phyloP scores from a whole-genome alignment of 2,113 vertebrate species.

The Lota lota region DNA sequence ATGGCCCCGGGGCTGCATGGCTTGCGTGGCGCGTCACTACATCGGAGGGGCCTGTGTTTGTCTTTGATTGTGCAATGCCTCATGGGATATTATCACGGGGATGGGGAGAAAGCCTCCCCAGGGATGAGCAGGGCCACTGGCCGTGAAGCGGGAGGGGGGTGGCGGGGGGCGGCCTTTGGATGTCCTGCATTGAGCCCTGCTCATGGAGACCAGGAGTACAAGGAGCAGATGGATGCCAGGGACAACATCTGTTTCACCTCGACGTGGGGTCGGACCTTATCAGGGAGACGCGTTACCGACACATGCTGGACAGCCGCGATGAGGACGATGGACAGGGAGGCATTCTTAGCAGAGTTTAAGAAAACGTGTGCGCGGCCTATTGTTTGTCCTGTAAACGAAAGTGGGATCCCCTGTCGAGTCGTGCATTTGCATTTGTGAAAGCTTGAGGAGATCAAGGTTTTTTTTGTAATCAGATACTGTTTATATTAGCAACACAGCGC shows the following conservation, averaged over 20 bases:
- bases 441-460: constrained; percentile 33
- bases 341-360: constrained; percentile 66
- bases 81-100: no score
- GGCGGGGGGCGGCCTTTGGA: constrained; percentile 31
- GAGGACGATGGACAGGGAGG: constrained; percentile 29
- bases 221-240: constrained; percentile 70
- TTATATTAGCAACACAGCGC: neutral
- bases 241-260: constrained; percentile 74
- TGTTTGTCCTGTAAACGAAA: constrained; percentile 74
- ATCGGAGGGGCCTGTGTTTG: neutral
- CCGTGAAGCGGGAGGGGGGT: constrained; percentile 6
- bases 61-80: no score
- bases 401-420: constrained; percentile 56
- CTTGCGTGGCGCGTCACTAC: constrained; percentile 7
- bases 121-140: no score
- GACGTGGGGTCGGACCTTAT: constrained; percentile 56
- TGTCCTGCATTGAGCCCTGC: constrained; percentile 33
- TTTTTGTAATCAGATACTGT: constrained; percentile 24
- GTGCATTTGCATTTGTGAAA: constrained; percentile 67
- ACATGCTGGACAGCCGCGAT: constrained; percentile 34
- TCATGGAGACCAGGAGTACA: constrained; percentile 55
- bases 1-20: neutral
- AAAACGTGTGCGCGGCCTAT: constrained; percentile 56
- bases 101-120: no score
- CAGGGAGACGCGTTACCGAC: constrained; percentile 50